A percentile compares a stretch with the other conserved stretches of the same genome.
phyloP scores from a whole-genome alignment of 2,113 vertebrate species.

The Coreoperca whiteheadi region DNA sequence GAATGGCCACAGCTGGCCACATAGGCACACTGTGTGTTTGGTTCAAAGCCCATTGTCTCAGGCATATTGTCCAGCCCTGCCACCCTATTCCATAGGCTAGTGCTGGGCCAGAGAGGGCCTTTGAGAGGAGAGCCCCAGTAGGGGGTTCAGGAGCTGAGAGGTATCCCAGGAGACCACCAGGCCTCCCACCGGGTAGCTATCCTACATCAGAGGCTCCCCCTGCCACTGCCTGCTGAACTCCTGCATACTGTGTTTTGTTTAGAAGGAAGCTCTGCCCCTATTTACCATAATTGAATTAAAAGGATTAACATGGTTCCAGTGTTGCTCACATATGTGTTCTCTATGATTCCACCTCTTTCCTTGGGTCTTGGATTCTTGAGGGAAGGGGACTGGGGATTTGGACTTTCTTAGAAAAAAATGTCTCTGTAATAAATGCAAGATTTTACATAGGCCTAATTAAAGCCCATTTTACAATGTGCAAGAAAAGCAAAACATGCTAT shows the following conservation, averaged over 20 bases:
- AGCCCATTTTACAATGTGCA: slow-evolving; percentile 1
- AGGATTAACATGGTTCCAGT: slow-evolving; percentile 83
- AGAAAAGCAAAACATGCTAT: neutral
- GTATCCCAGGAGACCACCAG: slow-evolving; percentile 80
- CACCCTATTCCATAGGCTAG: slow-evolving; percentile 62
- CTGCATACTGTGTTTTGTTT: slow-evolving; percentile 81
- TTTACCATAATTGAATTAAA: slow-evolving; percentile 86
- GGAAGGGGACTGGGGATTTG: slow-evolving; percentile 34
- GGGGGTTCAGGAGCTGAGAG: slow-evolving; percentile 68
- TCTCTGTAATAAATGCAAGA: slow-evolving; percentile 40
- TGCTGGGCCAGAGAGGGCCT: slow-evolving; percentile 49
- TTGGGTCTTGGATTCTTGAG: slow-evolving; percentile 51
- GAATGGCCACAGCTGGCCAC: slow-evolving; percentile 71
- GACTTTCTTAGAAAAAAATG: slow-evolving; percentile 29
- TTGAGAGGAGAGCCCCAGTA: slow-evolving; percentile 52
- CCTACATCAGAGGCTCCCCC: slow-evolving; percentile 75
- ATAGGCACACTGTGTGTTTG: slow-evolving; percentile 56
- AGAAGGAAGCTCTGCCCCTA: slow-evolving; percentile 77
- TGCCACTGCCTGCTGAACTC: slow-evolving; percentile 72
- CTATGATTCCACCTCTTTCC: slow-evolving; percentile 67
- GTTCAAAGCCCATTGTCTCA: slow-evolving; percentile 68
- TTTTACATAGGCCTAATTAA: slow-evolving; percentile 45
- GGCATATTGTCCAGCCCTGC: slow-evolving; percentile 64
- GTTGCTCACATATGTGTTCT: slow-evolving; percentile 81
- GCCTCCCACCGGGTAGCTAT: slow-evolving; percentile 72